Percentiles rank a stretch among this genome's conserved stretches.
These are phyloP conservation scores for Dendropsophus ebraccatus DNA, from an alignment of 2,113 vertebrate species.

Conservation along the genomic window DNA sequence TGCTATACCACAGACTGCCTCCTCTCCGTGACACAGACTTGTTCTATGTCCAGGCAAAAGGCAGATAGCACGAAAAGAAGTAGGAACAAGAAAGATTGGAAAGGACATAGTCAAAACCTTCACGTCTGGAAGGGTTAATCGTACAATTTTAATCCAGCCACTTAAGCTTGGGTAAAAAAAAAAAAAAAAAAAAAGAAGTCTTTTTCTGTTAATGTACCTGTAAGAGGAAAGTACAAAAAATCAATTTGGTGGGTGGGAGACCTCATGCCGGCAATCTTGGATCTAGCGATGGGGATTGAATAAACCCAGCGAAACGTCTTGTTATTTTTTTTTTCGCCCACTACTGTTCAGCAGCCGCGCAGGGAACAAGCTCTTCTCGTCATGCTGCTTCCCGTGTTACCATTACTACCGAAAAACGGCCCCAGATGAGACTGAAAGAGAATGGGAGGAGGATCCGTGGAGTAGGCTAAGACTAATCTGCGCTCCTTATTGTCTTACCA, in stretches of 20 bases:
- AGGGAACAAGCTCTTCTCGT: neutral
- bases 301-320: slow-evolving; percentile 8
- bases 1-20: neutral
- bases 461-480: neutral
- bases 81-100: neutral
- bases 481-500: slow-evolving; percentile 20
- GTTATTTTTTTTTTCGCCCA: slow-evolving; percentile 29
- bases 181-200: slow-evolving; percentile 11
- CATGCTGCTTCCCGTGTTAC: neutral
- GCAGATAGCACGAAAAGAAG: neutral
- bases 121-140: slow-evolving; percentile 4
- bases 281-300: slow-evolving; percentile 28
- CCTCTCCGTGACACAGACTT: neutral
- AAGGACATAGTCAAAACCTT: neutral
- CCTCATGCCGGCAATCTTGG: slow-evolving; percentile 22
- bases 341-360: slow-evolving; percentile 14
- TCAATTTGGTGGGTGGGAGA: slow-evolving; percentile 46
- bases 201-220: slow-evolving; percentile 40
- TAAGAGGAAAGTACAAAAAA: slow-evolving; percentile 40
- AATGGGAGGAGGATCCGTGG: slow-evolving; percentile 15
- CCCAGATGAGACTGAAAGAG: slow-evolving; percentile 10
- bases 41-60: neutral
- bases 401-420: neutral
- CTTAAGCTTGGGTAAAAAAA: slow-evolving; percentile 21
- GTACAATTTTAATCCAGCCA: slow-evolving; percentile 2